These are phyloP conservation scores for Paralichthys olivaceus DNA, from an alignment of 2,113 vertebrate species.

Conservation along the genomic window DNA sequence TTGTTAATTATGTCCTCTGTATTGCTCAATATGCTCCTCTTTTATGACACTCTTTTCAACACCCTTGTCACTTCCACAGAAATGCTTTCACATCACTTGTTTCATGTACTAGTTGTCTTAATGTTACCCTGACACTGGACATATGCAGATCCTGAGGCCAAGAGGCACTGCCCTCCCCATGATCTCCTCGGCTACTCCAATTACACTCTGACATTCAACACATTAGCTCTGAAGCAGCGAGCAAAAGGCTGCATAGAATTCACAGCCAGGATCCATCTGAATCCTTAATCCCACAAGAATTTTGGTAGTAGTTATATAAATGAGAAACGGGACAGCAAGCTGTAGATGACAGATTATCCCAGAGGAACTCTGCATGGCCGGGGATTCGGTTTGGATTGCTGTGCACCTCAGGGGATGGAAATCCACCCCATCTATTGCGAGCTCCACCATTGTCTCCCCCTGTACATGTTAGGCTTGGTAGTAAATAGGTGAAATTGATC, in stretches of 20 bases:
- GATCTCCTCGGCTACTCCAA: slow-evolving; percentile 39
- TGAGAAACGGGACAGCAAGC: slow-evolving; percentile 27
- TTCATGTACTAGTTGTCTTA: not conserved
- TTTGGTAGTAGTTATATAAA: slow-evolving; percentile 51
- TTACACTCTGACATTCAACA: slow-evolving; percentile 65
- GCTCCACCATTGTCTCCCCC: slow-evolving; percentile 45
- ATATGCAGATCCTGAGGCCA: slow-evolving; percentile 32
- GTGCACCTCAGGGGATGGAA: slow-evolving; percentile 42
- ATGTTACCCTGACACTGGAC: slow-evolving; percentile 37
- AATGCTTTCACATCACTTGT: not conserved
- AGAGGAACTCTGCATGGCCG: not conserved
- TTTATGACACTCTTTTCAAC: not conserved
- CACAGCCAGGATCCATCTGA: slow-evolving; percentile 42
- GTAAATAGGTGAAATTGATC: slow-evolving; percentile 61
- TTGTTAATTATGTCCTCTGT: slow-evolving; percentile 11
- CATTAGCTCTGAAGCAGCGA: slow-evolving; percentile 43
- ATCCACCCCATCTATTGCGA: slow-evolving; percentile 34
- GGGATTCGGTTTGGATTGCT: slow-evolving; percentile 23
- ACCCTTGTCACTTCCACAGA: not conserved
- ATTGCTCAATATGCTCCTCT: not conserved
- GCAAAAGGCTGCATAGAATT: slow-evolving; percentile 46
- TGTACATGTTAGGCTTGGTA: not conserved
- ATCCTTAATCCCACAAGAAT: slow-evolving; percentile 42
- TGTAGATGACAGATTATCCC: slow-evolving; percentile 31
- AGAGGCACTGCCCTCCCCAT: slow-evolving; percentile 24